Evolutionary conservation across 2,888 invertebrate genomes (phyloP), one percentile per base, ranked within the genome.

Genomic region (Apeira syringaria): DNA sequence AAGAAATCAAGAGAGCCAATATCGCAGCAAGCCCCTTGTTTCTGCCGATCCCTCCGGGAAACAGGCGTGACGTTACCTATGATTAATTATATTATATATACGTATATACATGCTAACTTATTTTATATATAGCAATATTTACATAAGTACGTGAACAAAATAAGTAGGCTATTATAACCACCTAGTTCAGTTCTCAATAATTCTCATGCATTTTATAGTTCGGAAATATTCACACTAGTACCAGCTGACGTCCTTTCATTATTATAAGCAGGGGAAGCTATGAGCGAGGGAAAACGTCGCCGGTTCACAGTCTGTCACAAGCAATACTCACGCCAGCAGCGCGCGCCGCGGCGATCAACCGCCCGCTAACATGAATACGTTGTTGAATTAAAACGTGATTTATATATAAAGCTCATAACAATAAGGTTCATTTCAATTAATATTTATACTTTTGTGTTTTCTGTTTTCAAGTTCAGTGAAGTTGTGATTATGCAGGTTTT

Each of bases 181-280:
- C 12, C 27, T 32, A 13, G 29, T 36, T 20, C 31, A 35, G 31
- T 13, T 7, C 20, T 9, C 5, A 24, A 9, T 8, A 15, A 15
- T 15, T 15, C 3, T 61, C 48, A 55, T 61, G 57, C 47, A 64
- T 63, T 61, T 54, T 64, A 51, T 55, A 61, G 62, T 56, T 48
- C 61, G 80, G 83, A 80, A 84, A 84, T 77, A 57, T 66, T 64
- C 34, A 54, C 63, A 68, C 65, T 56, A 59, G 64, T 66, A 72
- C 59, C 87, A 85, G 77, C 79, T 84, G 84, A 63, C 69, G 75
- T 68, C 68, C 73, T 79, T 74, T 70, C 66, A 61, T 62, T 64
- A 64, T 39, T 39, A 49, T 50, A 67, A 69, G 61, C 68, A 71
- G 68, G 70, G 68, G 74, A 66, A 67, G 76, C 70, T 83, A 83